A percentile compares a stretch with the other conserved stretches of the same genome.
These are phyloP conservation scores for Blera fallax DNA, from an alignment of 2,888 invertebrate genomes.

Conservation along the genomic window DNA sequence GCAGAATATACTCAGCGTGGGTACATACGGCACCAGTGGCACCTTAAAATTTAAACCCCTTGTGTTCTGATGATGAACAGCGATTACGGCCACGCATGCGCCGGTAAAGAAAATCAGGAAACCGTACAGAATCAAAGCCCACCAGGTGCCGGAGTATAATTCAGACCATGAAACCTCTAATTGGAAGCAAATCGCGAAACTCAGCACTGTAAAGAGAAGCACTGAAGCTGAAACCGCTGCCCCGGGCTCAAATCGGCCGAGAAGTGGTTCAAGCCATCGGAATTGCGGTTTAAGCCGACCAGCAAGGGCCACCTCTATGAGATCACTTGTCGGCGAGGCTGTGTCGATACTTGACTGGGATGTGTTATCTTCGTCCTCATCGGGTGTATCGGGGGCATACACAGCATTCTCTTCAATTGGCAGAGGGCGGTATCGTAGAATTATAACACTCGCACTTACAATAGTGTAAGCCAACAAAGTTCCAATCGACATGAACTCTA, in stretches of 20 bases:
- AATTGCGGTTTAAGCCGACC: conserved; percentile 89
- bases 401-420: conserved; percentile 83
- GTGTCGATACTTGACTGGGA: conserved; percentile 85
- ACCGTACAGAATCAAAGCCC: conserved; percentile 86
- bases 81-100: conserved; percentile 88
- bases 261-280: conserved; percentile 87
- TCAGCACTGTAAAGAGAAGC: conserved; percentile 86
- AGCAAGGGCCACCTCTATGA: conserved; percentile 86
- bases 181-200: conserved; percentile 87
- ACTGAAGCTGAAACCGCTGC: conserved; percentile 88
- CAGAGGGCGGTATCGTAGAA: conserved; percentile 89
- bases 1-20: conserved; percentile 90
- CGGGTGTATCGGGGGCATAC: conserved; percentile 83
- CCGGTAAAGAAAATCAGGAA: conserved; percentile 85
- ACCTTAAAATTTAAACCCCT: conserved; percentile 89
- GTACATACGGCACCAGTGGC: conserved; percentile 90
- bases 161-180: conserved; percentile 85
- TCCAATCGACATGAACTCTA: conserved; percentile 97
- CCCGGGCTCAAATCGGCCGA: conserved; percentile 90
- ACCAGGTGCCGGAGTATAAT: conserved; percentile 84
- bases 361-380: conserved; percentile 84
- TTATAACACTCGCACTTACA: conserved; percentile 94
- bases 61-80: conserved; percentile 89
- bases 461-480: conserved; percentile 94
- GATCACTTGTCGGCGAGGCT: conserved; percentile 83